A percentile compares a stretch with the other conserved stretches of the same genome.
Conservation (phyloP, 2,113 vertebrate species). For the Melanocharis versteri region DNA sequence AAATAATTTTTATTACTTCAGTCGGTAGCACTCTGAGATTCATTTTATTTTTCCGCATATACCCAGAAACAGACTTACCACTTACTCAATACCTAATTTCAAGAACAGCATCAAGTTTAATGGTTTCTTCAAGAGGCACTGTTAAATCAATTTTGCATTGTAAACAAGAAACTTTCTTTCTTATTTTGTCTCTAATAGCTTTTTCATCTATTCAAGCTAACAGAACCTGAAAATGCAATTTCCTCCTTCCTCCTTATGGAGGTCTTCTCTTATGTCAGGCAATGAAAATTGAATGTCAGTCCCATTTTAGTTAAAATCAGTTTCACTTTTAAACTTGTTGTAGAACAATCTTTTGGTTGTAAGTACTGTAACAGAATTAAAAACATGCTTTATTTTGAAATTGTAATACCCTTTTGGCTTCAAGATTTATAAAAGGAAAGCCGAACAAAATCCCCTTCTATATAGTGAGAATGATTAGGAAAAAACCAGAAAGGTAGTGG, state of each 20-base stretch:
- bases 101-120: neutral
- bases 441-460: neutral
- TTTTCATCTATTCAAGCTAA: neutral
- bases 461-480: neutral
- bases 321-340: neutral
- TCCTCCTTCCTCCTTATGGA: neutral
- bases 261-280: neutral
- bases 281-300: neutral
- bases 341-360: neutral
- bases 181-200: neutral
- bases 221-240: neutral
- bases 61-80: neutral
- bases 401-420: neutral
- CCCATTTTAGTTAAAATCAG: neutral
- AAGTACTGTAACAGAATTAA: neutral
- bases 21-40: fast-evolving
- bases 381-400: neutral
- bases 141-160: neutral
- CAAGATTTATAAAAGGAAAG: neutral
- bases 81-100: neutral
- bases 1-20: neutral
- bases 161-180: neutral
- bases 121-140: neutral
- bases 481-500: neutral
- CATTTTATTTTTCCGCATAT: neutral